Evolutionary conservation across 2,797 vertebrate species (phyloP).

Genomic region (Tragopan temminckii): DNA sequence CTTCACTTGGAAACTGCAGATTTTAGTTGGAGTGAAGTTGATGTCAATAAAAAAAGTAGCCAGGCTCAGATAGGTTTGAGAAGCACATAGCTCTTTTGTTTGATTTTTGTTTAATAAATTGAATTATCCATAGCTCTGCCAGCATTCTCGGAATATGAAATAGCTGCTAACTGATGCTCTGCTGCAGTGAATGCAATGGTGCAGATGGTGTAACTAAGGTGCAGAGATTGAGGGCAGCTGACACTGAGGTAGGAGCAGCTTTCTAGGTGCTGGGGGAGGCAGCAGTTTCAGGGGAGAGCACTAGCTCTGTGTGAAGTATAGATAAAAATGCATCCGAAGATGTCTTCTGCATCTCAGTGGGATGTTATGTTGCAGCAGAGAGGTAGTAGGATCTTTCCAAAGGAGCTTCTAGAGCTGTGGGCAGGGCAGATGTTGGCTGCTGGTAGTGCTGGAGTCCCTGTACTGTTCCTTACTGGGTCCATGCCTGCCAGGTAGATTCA

Average conservation of each 20-base stretch:
- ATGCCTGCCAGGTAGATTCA: background rate
- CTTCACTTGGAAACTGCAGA: background rate
- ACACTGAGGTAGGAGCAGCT: background rate
- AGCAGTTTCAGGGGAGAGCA: background rate
- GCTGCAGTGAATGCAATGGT: background rate
- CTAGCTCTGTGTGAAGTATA: background rate
- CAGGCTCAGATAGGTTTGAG: background rate
- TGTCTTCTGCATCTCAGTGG: background rate
- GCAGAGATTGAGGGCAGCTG: background rate
- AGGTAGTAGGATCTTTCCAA: background rate
- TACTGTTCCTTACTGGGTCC: background rate
- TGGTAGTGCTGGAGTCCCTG: fast-evolving
- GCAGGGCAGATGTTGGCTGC: background rate
- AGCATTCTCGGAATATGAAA: background rate
- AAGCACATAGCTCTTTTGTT: background rate
- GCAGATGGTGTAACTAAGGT: background rate
- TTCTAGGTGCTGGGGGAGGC: background rate
- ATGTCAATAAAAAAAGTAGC: background rate
- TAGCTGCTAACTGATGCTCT: background rate
- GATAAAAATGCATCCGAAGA: background rate
- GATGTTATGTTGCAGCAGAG: background rate
- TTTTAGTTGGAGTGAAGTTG: conserved; percentile 8
- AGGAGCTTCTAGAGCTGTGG: background rate
- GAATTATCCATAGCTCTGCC: background rate
- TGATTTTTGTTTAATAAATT: conserved; percentile 28